Percentiles rank a stretch among this genome's conserved stretches.
Evolutionary conservation across 2,113 vertebrate species (phyloP).

Genomic region (Tenrec ecaudatus): DNA sequence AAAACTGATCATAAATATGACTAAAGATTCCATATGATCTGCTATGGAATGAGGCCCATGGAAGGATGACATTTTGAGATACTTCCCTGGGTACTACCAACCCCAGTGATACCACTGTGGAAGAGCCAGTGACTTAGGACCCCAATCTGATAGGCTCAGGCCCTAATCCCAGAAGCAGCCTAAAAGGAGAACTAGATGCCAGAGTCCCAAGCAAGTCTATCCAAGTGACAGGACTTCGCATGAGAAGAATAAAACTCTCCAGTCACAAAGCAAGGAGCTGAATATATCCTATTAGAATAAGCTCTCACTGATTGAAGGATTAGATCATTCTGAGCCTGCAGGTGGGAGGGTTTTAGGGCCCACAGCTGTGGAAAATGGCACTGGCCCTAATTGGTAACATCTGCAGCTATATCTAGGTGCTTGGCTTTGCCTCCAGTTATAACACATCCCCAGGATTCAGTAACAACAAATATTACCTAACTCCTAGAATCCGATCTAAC

Average conservation of each 20-base stretch:
- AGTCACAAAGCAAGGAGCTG: background rate
- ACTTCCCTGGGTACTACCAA: too few relatives aligned
- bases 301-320: background rate
- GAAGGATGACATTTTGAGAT: too few relatives aligned
- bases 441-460: slow-evolving; percentile 32
- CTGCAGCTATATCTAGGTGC: background rate
- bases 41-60: background rate
- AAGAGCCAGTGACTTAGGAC: background rate
- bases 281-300: background rate
- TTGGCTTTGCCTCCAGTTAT: slow-evolving; percentile 5
- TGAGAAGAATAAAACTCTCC: background rate
- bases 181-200: background rate
- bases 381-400: slow-evolving; percentile 62
- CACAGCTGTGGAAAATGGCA: slow-evolving; percentile 66
- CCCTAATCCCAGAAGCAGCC: background rate
- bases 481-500: background rate
- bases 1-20: background rate
- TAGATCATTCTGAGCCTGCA: slow-evolving; percentile 17
- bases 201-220: background rate
- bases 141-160: background rate
- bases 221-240: background rate
- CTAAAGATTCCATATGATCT: background rate
- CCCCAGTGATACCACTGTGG: too few relatives aligned
- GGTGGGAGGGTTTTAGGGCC: slow-evolving; percentile 40
- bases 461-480: slow-evolving; percentile 36